Evolutionary conservation across 1,140 invertebrate genomes (phyloP).

Genomic region (Chrysomallon squamiferum): DNA sequence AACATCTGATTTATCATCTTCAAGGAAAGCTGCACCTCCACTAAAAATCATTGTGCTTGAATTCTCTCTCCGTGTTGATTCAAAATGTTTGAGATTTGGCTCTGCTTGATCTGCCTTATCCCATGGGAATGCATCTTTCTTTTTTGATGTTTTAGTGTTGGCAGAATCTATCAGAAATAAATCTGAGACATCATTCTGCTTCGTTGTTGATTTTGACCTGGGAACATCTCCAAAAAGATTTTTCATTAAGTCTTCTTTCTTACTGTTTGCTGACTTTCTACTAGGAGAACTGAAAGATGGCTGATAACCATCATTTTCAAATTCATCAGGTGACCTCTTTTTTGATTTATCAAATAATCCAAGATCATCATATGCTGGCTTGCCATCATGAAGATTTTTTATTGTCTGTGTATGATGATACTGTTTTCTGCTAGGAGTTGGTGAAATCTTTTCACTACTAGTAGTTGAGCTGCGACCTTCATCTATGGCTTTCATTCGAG

Average conservation of each 20-base stretch:
- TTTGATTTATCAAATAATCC: slow-evolving; percentile 34
- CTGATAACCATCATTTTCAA: slow-evolving; percentile 34
- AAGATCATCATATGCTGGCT: slow-evolving; percentile 45
- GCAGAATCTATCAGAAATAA: slow-evolving; percentile 23
- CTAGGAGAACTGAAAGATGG: slow-evolving; percentile 34
- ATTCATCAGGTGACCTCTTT: slow-evolving; percentile 22
- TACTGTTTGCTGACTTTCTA: slow-evolving; percentile 7
- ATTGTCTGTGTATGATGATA: slow-evolving; percentile 41
- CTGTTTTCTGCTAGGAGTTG: slow-evolving; percentile 22
- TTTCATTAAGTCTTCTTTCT: slow-evolving; percentile 40
- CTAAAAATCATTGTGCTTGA: slow-evolving; percentile 35
- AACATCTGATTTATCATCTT: slow-evolving; percentile 13
- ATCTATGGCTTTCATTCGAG: slow-evolving; percentile 38
- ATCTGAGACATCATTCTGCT: slow-evolving; percentile 24
- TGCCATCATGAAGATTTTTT: slow-evolving; percentile 49
- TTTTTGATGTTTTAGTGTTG: not conserved
- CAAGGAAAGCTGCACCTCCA: slow-evolving; percentile 36
- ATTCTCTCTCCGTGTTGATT: slow-evolving; percentile 18
- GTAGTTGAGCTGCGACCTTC: slow-evolving; percentile 15
- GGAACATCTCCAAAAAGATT: slow-evolving; percentile 41
- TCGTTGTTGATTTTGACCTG: slow-evolving; percentile 11
- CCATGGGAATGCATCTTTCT: slow-evolving; percentile 34
- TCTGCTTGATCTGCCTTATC: slow-evolving; percentile 17
- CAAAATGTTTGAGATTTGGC: no score
- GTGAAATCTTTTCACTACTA: not conserved